These are phyloP conservation scores for Torymus tubicola DNA, from an alignment of 2,888 invertebrate genomes.

Conservation along the genomic window DNA sequence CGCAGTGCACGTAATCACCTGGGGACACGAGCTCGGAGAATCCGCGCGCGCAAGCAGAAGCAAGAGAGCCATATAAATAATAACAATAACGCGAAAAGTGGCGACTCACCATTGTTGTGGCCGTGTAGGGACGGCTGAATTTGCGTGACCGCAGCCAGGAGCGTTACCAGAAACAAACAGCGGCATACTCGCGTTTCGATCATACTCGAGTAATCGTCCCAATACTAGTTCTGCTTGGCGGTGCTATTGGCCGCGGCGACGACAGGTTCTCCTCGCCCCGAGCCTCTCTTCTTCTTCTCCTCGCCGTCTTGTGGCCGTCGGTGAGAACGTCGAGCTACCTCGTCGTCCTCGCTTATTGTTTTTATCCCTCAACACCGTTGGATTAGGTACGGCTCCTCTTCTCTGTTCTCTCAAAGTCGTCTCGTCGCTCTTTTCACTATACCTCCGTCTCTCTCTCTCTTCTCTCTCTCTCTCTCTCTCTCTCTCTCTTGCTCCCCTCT, in stretches of 20 bases:
- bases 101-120: slow-evolving; percentile 84
- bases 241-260: slow-evolving; percentile 22
- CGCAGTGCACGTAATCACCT: slow-evolving; percentile 14
- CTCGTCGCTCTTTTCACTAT: background rate
- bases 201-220: slow-evolving; percentile 74
- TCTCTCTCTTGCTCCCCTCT: background rate
- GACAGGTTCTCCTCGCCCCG: slow-evolving; percentile 19
- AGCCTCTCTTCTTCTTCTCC: background rate
- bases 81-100: slow-evolving; percentile 72
- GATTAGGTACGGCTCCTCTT: background rate
- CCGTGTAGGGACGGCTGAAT: slow-evolving; percentile 85
- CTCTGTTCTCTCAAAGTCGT: background rate
- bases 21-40: slow-evolving; percentile 7
- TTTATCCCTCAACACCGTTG: background rate
- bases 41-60: slow-evolving; percentile 4
- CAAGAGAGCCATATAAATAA: background rate
- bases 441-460: background rate
- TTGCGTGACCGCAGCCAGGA: slow-evolving; percentile 83
- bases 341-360: background rate
- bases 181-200: slow-evolving; percentile 80
- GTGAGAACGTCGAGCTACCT: background rate
- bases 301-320: slow-evolving; percentile 19
- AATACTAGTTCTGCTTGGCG: slow-evolving; percentile 1
- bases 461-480: background rate
- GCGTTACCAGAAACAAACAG: slow-evolving; percentile 83